phyloP scores from a whole-genome alignment of 2,888 invertebrate species.

The Acholoe squamosa region DNA sequence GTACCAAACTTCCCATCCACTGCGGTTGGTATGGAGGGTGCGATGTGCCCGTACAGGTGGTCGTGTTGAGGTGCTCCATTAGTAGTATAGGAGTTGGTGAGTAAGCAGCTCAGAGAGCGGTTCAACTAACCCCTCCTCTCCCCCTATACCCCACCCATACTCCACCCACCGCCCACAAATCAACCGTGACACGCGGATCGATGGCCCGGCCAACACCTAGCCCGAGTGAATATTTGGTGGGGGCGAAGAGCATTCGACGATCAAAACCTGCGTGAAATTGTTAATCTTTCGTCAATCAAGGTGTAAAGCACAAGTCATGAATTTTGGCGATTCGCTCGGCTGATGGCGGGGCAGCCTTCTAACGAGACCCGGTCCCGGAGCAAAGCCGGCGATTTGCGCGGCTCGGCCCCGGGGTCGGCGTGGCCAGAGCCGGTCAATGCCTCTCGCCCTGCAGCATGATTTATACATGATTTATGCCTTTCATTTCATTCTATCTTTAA shows the following conservation, averaged over 20 bases:
- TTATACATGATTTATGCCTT: slow-evolving; percentile 55
- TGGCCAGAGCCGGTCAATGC: slow-evolving; percentile 39
- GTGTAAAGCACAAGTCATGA: slow-evolving; percentile 51
- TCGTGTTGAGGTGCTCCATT: background rate
- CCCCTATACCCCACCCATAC: background rate
- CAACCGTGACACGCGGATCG: slow-evolving; percentile 55
- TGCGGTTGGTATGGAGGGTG: background rate
- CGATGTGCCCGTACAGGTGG: background rate
- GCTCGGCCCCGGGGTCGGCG: slow-evolving; percentile 33
- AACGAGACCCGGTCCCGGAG: slow-evolving; percentile 26
- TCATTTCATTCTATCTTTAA: slow-evolving; percentile 61
- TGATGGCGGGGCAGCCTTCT: background rate
- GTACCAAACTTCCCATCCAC: background rate
- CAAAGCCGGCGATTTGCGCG: slow-evolving; percentile 44
- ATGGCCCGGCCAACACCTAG: background rate
- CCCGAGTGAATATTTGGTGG: slow-evolving; percentile 48
- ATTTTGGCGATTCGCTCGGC: slow-evolving; percentile 50
- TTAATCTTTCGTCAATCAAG: slow-evolving; percentile 60
- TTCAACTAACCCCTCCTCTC: background rate
- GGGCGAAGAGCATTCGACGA: slow-evolving; percentile 50
- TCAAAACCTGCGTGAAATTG: slow-evolving; percentile 49
- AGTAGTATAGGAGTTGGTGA: background rate
- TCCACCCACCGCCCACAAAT: slow-evolving; percentile 16
- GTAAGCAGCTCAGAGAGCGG: background rate
- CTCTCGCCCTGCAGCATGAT: slow-evolving; percentile 18